phyloP scores from a whole-genome alignment of 1,140 invertebrate species.

The Drosophila micromelanica region DNA sequence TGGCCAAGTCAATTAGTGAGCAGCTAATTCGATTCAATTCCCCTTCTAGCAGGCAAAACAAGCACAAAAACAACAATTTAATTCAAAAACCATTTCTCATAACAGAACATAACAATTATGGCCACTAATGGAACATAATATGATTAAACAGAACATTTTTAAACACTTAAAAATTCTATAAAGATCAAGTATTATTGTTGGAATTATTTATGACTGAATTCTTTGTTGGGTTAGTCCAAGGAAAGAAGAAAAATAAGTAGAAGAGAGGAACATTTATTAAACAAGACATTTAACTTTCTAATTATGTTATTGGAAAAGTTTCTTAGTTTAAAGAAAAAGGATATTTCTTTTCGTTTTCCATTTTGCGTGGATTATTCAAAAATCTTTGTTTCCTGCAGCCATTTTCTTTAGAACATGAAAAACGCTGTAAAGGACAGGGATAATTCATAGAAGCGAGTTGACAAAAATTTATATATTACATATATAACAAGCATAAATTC shows the following conservation, averaged over 20 bases:
- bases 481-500: constrained; percentile 61
- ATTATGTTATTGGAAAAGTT: background rate
- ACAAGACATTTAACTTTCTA: too few species aligned
- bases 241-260: too few species aligned
- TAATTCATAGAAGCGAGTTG: constrained; percentile 45
- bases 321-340: background rate
- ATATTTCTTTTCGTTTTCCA: background rate
- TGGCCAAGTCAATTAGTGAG: constrained; percentile 67
- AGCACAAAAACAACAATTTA: constrained; percentile 26
- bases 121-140: constrained; percentile 53
- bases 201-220: too few species aligned
- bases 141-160: constrained; percentile 17
- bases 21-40: constrained; percentile 62
- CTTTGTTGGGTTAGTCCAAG: too few species aligned
- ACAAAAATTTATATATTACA: constrained; percentile 31
- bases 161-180: background rate
- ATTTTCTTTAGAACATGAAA: background rate
- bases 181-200: too few species aligned
- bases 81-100: constrained; percentile 38
- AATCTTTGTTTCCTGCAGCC: background rate
- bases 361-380: background rate
- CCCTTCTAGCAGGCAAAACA: constrained; percentile 1
- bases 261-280: too few species aligned
- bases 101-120: constrained; percentile 12
- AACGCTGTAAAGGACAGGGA: constrained; percentile 33